Evolutionary conservation across 2,888 invertebrate species (phyloP), one percentile per base, ranked within the genome.

Genomic region (Hybos culiciformis): DNA sequence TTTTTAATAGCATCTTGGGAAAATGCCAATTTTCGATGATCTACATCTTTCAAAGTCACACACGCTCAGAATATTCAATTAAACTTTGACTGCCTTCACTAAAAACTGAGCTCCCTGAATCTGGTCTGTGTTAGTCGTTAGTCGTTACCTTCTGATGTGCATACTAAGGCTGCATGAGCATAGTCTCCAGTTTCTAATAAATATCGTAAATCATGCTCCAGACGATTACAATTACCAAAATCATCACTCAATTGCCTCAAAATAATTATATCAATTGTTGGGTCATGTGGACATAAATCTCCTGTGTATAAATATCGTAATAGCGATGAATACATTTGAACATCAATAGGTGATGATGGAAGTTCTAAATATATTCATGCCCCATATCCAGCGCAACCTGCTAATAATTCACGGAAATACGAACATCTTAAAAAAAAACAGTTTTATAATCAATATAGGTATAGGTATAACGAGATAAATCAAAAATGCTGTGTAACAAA

Each of bases 151-250:
- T 85, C 87, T 37, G 83, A 79, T 19, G 87, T 83, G 67, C 93
- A 93, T 48, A 90, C 86, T 46, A 93, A 72, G 20, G 90, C 82
- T 8, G 88, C 86, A 69, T 94, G 94, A 26, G 86, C 81, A 68
- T 87, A 84, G 63, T 90, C 87, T 56, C 74, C 90, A 0, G 86
- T 85, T 59, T 92, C 91, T 39, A 93, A 70, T 54, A 93, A 72
- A 62, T 86, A 87, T 49, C 81, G 71, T 61, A 91, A 73, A 62
- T 79, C 74, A 51, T 85, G 80, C 63, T 93, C 85, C 40, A 88
- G 66, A 29, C 83, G 82, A 63, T 85, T 83, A 5, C 85, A 83
- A 50, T 84, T 83, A 17, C 90, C 91, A 52, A 93, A 85, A 62
- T 84, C 82, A 50, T 84, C 82, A 18, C 83, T 80, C 46, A 91